Base-by-base conservation (phyloP, 2,797 vertebrate genomes). In the Platyrinchus mystaceus region DNA sequence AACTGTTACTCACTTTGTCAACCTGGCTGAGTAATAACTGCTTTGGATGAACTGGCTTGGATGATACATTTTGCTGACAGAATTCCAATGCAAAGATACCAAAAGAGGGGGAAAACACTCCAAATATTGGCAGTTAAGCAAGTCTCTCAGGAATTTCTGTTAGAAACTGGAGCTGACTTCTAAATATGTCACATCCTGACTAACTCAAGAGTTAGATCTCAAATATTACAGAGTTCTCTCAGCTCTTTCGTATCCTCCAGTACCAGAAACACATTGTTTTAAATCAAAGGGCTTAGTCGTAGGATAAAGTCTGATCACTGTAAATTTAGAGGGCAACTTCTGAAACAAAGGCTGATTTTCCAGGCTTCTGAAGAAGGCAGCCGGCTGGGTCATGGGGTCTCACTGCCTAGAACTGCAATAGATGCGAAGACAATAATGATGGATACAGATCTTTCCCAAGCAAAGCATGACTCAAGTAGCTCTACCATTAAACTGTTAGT, bases 311-410 rank as follows among this genome's bases (percentile, higher is more conserved):
- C 78, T 75, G 11, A 17, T 80, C 43, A 26, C 30, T 75, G 46
- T 55, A 84, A 90, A 86, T 90, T 75, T 90, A 66, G 91, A 92
- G 69, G 44, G 27, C 68, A 91, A 64, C 23, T 60, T 93, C 75
- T 89, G 44, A 73, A 74, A 69, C 37, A 68, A 49, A n/a, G 53
- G 60, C 34, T 85, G 67, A 74, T 90, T 93, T 95, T 83, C 75
- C 79, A 91, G 41, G 53, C n/a, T 46, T 85, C 60, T 91, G 84
- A 91, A 87, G 52, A 24, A 85, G 58, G 50, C 36, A 78, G 32
- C 36, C 55, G 7, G 7, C 37, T 78, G 83, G 83, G 74, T 95
- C 69, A 58, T 34, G 75, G 46, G 56, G 56, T 93, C 78, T 89
- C 34, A 44, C 47, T 83, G 36, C 44, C 83, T 44, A 94, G 71